These are phyloP conservation scores for Procambarus virginalis DNA, from an alignment of 1,140 invertebrate genomes.

Conservation along the genomic window DNA sequence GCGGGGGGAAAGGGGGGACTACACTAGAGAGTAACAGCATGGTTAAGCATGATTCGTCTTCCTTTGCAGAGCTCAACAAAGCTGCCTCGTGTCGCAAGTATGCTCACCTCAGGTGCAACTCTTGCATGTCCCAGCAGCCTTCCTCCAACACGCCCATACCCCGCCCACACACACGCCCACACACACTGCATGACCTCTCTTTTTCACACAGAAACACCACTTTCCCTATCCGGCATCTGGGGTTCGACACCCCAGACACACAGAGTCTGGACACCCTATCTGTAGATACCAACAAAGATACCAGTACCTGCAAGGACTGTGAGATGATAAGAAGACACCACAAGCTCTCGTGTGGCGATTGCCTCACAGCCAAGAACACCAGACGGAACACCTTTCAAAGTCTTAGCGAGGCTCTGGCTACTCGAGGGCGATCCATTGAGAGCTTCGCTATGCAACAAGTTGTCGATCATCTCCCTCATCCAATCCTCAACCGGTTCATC, in stretches of 20 bases:
- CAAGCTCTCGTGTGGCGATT: not conserved
- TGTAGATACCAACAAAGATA: not conserved
- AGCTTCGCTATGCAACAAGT: not conserved
- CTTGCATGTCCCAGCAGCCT: slow-evolving; percentile 44
- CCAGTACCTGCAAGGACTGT: not conserved
- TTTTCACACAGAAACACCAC: not conserved
- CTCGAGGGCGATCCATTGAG: not conserved
- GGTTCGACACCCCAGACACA: slow-evolving; percentile 9
- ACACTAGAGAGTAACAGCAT: slow-evolving; percentile 1
- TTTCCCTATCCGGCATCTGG: not conserved
- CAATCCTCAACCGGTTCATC: slow-evolving; percentile 41
- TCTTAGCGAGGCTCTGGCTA: not conserved
- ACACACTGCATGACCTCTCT: slow-evolving; percentile 28
- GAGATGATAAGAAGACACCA: not conserved
- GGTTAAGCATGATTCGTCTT: slow-evolving; percentile 27
- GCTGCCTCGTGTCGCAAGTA: slow-evolving; percentile 33
- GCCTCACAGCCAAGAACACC: slow-evolving; percentile 39
- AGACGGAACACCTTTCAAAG: slow-evolving; percentile 15
- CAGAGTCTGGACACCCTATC: slow-evolving; percentile 18
- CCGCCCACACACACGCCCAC: slow-evolving; percentile 11
- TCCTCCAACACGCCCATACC: not conserved
- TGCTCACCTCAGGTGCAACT: slow-evolving; percentile 36
- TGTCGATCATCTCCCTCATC: not conserved
- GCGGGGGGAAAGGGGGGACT: not conserved
- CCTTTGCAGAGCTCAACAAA: slow-evolving; percentile 39